Percentiles rank a stretch among this genome's conserved stretches.
phyloP scores from a whole-genome alignment of 1,140 invertebrate genomes.

The Platyscapa corneri region DNA sequence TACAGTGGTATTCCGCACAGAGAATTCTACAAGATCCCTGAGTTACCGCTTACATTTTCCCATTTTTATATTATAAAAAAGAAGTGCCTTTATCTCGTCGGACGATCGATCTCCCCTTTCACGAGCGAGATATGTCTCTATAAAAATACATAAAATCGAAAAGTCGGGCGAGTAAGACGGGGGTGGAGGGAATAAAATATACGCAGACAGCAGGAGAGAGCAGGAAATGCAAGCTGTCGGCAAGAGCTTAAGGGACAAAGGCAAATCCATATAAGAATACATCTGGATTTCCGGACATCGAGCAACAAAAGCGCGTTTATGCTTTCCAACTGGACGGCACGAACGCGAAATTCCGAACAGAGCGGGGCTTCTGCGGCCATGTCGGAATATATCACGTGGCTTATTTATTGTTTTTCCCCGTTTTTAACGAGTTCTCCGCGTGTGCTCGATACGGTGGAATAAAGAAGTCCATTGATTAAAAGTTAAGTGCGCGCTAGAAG shows the following conservation, averaged over 20 bases:
- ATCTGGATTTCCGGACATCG: background rate
- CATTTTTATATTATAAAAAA: background rate
- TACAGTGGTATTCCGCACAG: background rate
- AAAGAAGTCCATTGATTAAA: conserved; percentile 7
- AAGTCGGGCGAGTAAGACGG: background rate
- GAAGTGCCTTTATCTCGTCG: conserved; percentile 11
- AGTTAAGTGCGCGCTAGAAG: background rate
- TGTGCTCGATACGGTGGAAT: background rate
- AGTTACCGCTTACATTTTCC: background rate
- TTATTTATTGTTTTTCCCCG: too few species aligned
- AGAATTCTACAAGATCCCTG: background rate
- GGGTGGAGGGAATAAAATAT: background rate
- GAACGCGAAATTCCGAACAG: background rate
- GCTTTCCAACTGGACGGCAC: background rate
- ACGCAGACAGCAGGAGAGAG: background rate
- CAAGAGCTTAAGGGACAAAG: conserved; percentile 15
- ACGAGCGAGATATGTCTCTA: background rate
- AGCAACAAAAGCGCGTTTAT: conserved; percentile 5
- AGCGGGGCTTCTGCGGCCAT: background rate
- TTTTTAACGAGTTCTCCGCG: background rate
- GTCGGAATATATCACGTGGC: conserved; percentile 20
- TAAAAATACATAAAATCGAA: conserved; percentile 19
- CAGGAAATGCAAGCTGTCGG: background rate
- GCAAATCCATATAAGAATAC: conserved; percentile 38
- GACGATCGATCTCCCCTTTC: conserved; percentile 13